These are phyloP conservation scores for Megalurothrips usitatus DNA, from an alignment of 2,888 invertebrate genomes.

Conservation along the genomic window DNA sequence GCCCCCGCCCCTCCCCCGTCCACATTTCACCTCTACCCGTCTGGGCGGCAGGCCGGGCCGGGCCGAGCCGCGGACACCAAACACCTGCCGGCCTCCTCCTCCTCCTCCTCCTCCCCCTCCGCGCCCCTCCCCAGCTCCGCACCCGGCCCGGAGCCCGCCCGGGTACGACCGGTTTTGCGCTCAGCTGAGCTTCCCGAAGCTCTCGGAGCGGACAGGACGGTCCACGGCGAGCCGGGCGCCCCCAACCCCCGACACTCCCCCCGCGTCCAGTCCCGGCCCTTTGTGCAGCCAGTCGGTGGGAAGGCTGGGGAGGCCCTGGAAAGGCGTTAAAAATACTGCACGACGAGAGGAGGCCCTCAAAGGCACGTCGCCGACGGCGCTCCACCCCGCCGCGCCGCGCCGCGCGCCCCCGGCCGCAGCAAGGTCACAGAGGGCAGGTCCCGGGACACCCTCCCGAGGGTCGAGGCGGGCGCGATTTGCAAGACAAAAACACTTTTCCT, in stretches of 20 bases:
- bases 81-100: not conserved
- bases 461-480: not conserved
- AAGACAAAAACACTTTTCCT: not conserved
- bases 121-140: not conserved
- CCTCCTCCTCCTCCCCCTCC: not conserved
- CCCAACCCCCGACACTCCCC: not conserved
- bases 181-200: not conserved
- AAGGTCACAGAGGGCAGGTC: not conserved
- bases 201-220: not conserved
- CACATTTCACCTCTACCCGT: not conserved
- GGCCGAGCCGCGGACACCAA: not conserved
- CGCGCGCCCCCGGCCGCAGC: not conserved
- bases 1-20: not conserved
- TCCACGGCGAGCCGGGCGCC: not conserved
- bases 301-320: not conserved
- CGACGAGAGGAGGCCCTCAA: not conserved
- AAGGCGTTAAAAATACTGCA: conserved; percentile 16
- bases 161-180: conserved; percentile 14
- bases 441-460: not conserved
- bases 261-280: not conserved
- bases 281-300: conserved; percentile 2
- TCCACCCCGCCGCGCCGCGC: not conserved
- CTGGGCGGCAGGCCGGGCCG: no score
- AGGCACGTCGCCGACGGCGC: not conserved
- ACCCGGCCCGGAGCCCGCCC: not conserved